These are phyloP conservation scores for Ethmia dodecea DNA, from an alignment of 2,888 invertebrate species.

Conservation along the genomic window DNA sequence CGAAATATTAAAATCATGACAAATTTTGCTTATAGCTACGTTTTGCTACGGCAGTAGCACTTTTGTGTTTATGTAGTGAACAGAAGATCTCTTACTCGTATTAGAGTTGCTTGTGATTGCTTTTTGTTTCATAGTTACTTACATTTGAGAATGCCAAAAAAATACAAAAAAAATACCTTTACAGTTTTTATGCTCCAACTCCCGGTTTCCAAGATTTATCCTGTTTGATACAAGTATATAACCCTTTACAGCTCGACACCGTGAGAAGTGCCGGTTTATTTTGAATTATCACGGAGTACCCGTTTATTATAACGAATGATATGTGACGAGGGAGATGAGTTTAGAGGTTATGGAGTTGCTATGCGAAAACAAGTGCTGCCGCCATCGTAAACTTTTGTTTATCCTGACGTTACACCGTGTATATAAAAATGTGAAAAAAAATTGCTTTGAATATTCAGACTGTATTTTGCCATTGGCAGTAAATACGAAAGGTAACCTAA, in stretches of 20 bases:
- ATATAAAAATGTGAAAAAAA: too few relatives aligned
- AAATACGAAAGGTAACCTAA: too few relatives aligned
- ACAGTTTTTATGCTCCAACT: slow-evolving; percentile 3
- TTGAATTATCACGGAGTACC: slow-evolving; percentile 9
- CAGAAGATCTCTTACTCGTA: background rate
- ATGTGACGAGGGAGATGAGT: too few relatives aligned
- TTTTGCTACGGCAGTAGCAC: background rate
- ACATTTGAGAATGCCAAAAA: background rate
- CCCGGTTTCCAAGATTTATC: slow-evolving; percentile 25
- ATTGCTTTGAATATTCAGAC: too few relatives aligned
- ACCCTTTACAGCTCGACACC: slow-evolving; percentile 23
- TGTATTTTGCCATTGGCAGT: too few relatives aligned
- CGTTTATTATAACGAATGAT: too few relatives aligned
- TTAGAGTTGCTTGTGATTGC: background rate
- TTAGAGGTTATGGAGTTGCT: too few relatives aligned
- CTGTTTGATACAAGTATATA: slow-evolving; percentile 28
- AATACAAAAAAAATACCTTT: too few relatives aligned
- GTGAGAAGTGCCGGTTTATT: slow-evolving; percentile 8
- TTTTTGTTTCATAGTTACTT: background rate
- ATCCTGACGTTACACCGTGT: too few relatives aligned
- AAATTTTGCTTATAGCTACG: background rate
- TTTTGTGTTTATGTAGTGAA: background rate
- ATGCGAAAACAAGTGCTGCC: too few relatives aligned
- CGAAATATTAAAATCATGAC: background rate
- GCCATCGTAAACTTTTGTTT: too few relatives aligned